Conservation (phyloP, 2,113 vertebrate genomes). For the Sander vitreus region DNA sequence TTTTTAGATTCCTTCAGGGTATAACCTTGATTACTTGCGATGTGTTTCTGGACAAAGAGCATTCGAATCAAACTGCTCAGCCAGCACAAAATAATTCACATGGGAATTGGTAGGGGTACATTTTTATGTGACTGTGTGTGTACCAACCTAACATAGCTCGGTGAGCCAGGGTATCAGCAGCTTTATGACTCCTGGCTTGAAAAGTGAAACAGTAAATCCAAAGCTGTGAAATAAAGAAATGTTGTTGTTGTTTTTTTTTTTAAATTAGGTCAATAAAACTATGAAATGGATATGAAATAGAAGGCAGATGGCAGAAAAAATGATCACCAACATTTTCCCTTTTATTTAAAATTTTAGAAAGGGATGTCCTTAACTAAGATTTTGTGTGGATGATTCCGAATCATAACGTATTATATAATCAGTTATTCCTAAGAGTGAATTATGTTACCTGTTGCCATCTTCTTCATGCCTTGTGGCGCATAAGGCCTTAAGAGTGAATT, state of each 20-base stretch:
- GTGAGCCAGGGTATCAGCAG: neutral
- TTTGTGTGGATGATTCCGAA: neutral
- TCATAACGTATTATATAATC: neutral
- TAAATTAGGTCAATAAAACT: constrained; percentile 45
- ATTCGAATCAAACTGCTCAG: constrained; percentile 41
- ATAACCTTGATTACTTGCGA: constrained; percentile 17
- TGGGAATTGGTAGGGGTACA: constrained; percentile 16
- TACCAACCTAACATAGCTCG: constrained; percentile 14
- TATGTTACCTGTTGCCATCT: no score
- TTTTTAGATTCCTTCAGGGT: constrained; percentile 5
- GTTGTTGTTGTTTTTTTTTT: constrained; percentile 3
- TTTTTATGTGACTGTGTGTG: constrained; percentile 36
- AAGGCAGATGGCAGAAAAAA: constrained; percentile 14
- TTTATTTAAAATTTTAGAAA: neutral
- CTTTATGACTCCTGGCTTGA: constrained; percentile 41
- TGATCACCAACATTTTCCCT: neutral
- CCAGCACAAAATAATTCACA: constrained; percentile 23
- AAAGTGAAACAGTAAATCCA: constrained; percentile 33
- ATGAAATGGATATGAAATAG: constrained; percentile 10
- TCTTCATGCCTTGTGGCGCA: no score
- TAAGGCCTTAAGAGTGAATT: neutral
- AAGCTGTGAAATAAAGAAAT: constrained; percentile 19
- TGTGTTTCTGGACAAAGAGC: constrained; percentile 34
- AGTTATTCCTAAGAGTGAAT: neutral
- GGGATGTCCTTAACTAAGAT: neutral